Evolutionary conservation across 1,140 invertebrate species (phyloP).

Genomic region (Pseudomyrmex concolor): DNA sequence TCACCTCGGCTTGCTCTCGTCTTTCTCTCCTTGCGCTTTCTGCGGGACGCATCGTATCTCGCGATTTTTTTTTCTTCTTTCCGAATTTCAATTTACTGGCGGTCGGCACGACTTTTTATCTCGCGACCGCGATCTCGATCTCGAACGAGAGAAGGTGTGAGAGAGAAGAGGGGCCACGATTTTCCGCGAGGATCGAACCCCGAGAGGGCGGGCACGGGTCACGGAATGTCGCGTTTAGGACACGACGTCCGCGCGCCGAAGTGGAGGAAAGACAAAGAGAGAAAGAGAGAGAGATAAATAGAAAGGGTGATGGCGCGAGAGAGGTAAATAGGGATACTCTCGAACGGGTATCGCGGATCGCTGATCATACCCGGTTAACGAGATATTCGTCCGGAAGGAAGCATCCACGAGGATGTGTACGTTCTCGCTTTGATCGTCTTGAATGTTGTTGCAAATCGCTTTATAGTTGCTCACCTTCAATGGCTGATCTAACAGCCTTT

Average conservation of each 20-base stretch:
- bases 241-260: not conserved
- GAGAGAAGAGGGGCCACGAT: constrained; percentile 1
- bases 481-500: not conserved
- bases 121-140: constrained; percentile 42
- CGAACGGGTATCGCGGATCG: constrained; percentile 8
- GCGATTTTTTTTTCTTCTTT: constrained; percentile 50
- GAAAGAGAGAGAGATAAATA: constrained; percentile 35
- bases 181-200: constrained; percentile 18
- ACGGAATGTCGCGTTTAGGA: constrained; percentile 10
- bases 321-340: constrained; percentile 18
- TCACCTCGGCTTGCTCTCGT: not conserved
- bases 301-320: not conserved
- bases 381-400: constrained; percentile 37
- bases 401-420: not conserved
- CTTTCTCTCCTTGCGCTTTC: constrained; percentile 29
- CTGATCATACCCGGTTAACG: constrained; percentile 35
- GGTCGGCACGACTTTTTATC: constrained; percentile 62
- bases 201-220: not conserved
- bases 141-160: not conserved
- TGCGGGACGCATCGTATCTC: not conserved
- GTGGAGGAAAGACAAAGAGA: not conserved
- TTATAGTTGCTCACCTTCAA: not conserved
- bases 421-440: constrained; percentile 2
- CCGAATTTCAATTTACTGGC: constrained; percentile 68
- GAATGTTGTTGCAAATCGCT: not conserved